These are phyloP conservation scores for Scomber japonicus DNA, from an alignment of 2,113 vertebrate genomes.

Conservation along the genomic window DNA sequence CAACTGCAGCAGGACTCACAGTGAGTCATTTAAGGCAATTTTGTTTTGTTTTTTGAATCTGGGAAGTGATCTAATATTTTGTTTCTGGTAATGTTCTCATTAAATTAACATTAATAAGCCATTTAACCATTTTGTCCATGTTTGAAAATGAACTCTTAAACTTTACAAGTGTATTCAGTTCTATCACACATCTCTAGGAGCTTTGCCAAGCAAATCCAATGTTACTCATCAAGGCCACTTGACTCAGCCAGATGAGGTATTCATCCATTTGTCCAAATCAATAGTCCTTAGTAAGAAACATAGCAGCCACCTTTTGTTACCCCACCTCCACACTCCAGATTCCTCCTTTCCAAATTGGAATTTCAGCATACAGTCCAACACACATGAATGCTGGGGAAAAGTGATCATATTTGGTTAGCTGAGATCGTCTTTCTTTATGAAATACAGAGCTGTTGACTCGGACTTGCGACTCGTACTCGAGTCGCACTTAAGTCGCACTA, in stretches of 20 bases:
- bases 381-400: neutral
- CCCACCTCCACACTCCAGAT: constrained; percentile 7
- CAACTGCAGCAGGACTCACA: no score
- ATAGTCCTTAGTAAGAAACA: constrained; percentile 43
- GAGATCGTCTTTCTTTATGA: neutral
- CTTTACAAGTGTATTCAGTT: no score
- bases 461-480: no score
- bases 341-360: neutral
- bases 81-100: no score
- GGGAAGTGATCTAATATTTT: no score
- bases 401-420: neutral
- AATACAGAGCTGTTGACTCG: no score
- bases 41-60: no score
- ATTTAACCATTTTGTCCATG: no score
- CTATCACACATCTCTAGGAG: neutral
- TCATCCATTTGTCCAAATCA: constrained; percentile 57
- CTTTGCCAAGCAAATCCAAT: constrained; percentile 39
- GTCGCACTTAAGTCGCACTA: no score
- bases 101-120: no score
- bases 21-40: no score
- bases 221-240: constrained; percentile 31
- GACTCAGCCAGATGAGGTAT: constrained; percentile 51
- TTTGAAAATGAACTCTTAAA: no score
- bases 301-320: constrained; percentile 23
- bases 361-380: neutral